Conservation (phyloP, 2,888 invertebrate species). For the Apomyelois bistriatella region DNA sequence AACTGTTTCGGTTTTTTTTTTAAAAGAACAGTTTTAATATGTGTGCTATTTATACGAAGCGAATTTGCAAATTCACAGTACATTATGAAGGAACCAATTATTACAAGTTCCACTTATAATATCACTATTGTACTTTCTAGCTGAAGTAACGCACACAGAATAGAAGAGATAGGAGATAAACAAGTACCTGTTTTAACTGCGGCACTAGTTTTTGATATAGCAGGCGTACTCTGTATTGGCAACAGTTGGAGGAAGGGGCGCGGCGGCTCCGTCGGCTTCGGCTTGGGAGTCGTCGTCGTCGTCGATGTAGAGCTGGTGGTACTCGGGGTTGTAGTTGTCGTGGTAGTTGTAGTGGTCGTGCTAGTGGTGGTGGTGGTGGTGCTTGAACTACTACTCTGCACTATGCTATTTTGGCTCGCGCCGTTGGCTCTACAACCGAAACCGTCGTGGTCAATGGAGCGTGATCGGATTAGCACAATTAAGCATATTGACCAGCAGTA, state of each 20-base stretch:
- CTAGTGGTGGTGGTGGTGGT: constrained; percentile 47
- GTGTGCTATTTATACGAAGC: no score
- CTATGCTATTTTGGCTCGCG: constrained; percentile 45
- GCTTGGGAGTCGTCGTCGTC: constrained; percentile 46
- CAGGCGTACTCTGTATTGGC: constrained; percentile 56
- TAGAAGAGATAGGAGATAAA: no score
- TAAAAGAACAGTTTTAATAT: no score
- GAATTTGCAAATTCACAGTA: no score
- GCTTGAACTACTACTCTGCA: constrained; percentile 48
- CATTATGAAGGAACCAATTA: no score
- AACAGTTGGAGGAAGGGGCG: constrained; percentile 66
- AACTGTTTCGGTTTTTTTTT: no score
- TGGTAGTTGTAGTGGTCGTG: constrained; percentile 51
- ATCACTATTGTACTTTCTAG: no score
- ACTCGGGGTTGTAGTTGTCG: constrained; percentile 61
- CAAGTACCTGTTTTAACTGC: constrained; percentile 52
- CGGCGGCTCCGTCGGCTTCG: constrained; percentile 40
- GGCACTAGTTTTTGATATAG: constrained; percentile 33
- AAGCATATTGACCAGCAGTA: not conserved
- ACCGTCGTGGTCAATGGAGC: constrained; percentile 1
- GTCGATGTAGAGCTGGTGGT: constrained; percentile 56
- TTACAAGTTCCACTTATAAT: no score
- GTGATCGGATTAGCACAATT: constrained; percentile 1
- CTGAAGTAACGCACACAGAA: not conserved
- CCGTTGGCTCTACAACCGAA: constrained; percentile 47